Evolutionary conservation across 2,797 vertebrate species (phyloP).

Genomic region (Huso huso): DNA sequence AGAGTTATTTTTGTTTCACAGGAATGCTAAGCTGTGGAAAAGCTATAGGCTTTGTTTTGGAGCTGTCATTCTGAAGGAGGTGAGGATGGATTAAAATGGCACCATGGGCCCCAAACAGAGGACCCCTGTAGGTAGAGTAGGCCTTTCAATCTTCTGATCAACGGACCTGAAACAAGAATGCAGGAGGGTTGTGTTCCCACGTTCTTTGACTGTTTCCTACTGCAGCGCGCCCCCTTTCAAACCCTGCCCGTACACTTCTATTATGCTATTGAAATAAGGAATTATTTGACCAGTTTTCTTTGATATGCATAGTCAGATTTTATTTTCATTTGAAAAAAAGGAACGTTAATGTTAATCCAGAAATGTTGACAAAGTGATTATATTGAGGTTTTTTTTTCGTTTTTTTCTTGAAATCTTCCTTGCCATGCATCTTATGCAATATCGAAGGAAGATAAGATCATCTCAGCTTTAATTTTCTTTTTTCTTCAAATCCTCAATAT

Average conservation of each 20-base stretch:
- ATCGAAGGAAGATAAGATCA: constrained; percentile 47
- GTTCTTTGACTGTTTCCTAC: constrained; percentile 67
- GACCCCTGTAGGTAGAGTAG: constrained; percentile 61
- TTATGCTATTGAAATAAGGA: constrained; percentile 53
- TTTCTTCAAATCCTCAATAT: too few species aligned
- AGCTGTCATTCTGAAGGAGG: constrained; percentile 63
- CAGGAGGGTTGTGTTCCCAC: constrained; percentile 71
- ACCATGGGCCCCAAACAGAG: constrained; percentile 67
- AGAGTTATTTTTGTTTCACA: constrained; percentile 48
- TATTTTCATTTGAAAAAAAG: constrained; percentile 43
- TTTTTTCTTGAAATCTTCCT: neutral
- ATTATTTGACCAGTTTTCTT: constrained; percentile 57
- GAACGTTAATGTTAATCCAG: constrained; percentile 41
- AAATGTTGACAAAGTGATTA: constrained; percentile 54
- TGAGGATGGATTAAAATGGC: constrained; percentile 72
- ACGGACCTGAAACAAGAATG: constrained; percentile 74
- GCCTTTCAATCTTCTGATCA: constrained; percentile 74
- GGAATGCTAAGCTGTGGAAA: constrained; percentile 62
- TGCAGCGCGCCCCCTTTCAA: constrained; percentile 58
- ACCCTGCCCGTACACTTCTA: constrained; percentile 51
- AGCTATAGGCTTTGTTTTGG: constrained; percentile 63
- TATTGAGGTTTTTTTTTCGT: constrained; percentile 6
- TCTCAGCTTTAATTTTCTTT: constrained; percentile 40
- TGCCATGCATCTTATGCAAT: neutral
- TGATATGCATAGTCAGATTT: constrained; percentile 57